Percentiles rank a stretch among this genome's conserved stretches.
Evolutionary conservation across 37 sponge, comb jelly and placozoan species (phyloP).

Genomic region (Eunapius fragilis): DNA sequence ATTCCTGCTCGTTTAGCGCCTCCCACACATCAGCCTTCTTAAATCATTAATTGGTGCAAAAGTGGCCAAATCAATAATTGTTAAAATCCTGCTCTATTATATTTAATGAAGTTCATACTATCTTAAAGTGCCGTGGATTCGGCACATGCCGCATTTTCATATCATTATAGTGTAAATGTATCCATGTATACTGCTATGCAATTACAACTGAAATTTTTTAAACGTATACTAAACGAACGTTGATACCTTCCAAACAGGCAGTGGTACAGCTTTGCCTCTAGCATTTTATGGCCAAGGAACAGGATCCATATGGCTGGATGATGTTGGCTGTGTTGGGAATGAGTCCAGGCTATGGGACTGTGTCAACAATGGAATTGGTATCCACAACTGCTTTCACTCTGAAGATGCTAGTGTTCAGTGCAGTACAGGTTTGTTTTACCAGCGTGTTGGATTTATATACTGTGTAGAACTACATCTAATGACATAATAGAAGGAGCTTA

Average conservation of each 20-base stretch:
- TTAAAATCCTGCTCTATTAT: no score
- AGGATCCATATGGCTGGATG: conserved; percentile 30
- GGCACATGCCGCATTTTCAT: no score
- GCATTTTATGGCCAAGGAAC: conserved; percentile 30
- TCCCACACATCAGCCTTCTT: no score
- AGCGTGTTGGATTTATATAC: background rate
- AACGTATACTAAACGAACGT: background rate
- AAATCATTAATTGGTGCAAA: no score
- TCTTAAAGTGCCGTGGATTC: no score
- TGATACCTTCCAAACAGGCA: background rate
- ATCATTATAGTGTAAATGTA: no score
- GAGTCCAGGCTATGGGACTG: conserved; percentile 31
- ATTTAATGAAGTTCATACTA: no score
- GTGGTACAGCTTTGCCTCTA: background rate
- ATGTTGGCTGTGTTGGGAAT: conserved; percentile 19
- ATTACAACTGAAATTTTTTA: background rate
- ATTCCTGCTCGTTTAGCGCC: no score
- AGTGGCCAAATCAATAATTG: no score
- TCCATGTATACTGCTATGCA: background rate
- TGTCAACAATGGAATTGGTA: conserved; percentile 8
- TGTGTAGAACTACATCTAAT: background rate
- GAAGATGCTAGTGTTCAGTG: conserved; percentile 47
- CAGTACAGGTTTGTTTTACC: background rate
- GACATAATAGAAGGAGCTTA: background rate
- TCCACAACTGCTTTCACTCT: conserved; percentile 29